Percentiles rank a stretch among this genome's conserved stretches.
Evolutionary conservation across 2,797 vertebrate species (phyloP).

Genomic region (Lates japonicus): DNA sequence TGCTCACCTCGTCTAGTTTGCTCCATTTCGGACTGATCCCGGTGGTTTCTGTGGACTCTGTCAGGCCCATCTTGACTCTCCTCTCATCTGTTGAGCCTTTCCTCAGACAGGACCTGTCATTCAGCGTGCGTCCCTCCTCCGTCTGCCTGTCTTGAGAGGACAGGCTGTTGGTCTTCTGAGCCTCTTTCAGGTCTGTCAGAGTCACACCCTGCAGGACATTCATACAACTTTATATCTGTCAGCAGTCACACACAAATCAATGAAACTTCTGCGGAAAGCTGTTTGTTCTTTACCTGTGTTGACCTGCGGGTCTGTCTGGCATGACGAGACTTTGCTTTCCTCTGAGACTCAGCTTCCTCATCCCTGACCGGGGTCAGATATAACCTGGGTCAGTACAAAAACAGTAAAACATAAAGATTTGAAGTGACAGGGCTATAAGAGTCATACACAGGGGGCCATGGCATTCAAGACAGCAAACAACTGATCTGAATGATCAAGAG

Average conservation of each 20-base stretch:
- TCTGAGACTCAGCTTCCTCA: constrained; percentile 95
- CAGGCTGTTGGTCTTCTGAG: constrained; percentile 88
- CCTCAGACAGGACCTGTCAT: constrained; percentile 54
- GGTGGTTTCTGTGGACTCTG: constrained; percentile 51
- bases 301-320: constrained; percentile 94
- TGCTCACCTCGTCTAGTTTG: constrained; percentile 85
- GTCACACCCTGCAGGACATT: constrained; percentile 89
- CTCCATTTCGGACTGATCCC: constrained; percentile 64
- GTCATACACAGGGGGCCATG: neutral
- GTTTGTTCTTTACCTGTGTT: constrained; percentile 87
- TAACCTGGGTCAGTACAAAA: constrained; percentile 56
- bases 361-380: constrained; percentile 91
- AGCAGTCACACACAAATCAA: constrained; percentile 5
- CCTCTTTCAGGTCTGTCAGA: constrained; percentile 93
- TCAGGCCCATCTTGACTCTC: constrained; percentile 21
- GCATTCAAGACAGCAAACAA: neutral
- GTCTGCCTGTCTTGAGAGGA: constrained; percentile 81
- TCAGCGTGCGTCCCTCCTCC: constrained; percentile 72
- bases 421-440: neutral
- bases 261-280: neutral
- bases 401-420: neutral
- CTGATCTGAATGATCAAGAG: neutral
- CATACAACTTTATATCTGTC: constrained; percentile 20
- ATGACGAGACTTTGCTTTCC: constrained; percentile 94
- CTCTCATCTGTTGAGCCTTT: constrained; percentile 56